phyloP scores from a whole-genome alignment of 2,113 vertebrate species.

The Colius striatus region DNA sequence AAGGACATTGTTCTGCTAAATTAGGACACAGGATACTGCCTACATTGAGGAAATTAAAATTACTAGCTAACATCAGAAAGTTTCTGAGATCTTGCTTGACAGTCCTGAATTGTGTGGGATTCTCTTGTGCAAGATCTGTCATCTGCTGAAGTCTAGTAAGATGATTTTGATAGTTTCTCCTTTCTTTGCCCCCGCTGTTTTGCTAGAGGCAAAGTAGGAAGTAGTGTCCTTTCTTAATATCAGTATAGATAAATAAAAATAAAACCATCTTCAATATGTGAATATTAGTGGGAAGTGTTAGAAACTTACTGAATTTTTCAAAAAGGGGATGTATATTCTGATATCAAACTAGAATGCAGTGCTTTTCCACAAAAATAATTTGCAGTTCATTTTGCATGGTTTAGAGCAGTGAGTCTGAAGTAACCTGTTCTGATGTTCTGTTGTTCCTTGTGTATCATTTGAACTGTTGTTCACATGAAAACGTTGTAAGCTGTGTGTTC shows the following conservation, averaged over 20 bases:
- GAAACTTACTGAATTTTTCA: slow-evolving; percentile 21
- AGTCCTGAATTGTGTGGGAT: background rate
- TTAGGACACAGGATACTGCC: background rate
- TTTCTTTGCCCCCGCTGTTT: background rate
- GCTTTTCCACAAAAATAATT: background rate
- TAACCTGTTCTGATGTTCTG: background rate
- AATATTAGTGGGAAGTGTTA: background rate
- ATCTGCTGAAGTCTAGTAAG: background rate
- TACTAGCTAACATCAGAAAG: background rate
- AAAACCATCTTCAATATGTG: background rate
- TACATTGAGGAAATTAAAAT: slow-evolving; percentile 23
- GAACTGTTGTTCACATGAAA: background rate
- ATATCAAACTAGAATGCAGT: background rate
- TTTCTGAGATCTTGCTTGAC: background rate
- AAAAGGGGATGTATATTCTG: background rate
- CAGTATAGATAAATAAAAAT: background rate
- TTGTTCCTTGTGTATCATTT: background rate
- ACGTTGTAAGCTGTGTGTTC: background rate
- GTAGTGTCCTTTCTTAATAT: background rate
- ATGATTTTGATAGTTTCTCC: background rate
- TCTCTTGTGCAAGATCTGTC: background rate
- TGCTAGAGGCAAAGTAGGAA: background rate
- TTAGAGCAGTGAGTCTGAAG: background rate
- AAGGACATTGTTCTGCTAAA: background rate
- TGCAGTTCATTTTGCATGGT: background rate